These are phyloP conservation scores for Perca fluviatilis DNA, from an alignment of 2,113 vertebrate genomes.

Conservation along the genomic window DNA sequence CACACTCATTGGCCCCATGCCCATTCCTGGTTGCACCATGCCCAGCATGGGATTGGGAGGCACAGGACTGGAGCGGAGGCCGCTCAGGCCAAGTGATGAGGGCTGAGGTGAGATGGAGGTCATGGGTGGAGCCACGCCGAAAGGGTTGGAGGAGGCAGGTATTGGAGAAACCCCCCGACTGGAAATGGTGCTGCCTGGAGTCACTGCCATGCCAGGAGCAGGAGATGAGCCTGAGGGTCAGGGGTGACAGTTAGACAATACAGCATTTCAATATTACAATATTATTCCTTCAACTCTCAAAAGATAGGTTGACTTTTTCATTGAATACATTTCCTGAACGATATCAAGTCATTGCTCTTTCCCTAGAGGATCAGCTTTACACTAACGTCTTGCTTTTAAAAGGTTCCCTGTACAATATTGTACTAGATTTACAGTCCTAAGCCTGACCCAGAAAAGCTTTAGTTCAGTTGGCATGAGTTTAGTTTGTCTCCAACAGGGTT, in stretches of 20 bases:
- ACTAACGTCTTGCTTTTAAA: neutral
- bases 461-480: neutral
- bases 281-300: neutral
- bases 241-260: neutral
- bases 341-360: neutral
- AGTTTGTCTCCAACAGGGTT: neutral
- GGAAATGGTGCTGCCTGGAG: constrained; percentile 80
- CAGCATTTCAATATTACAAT: no score
- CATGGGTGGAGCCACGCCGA: constrained; percentile 77
- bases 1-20: constrained; percentile 82
- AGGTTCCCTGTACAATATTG: neutral
- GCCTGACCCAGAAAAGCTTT: neutral
- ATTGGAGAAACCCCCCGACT: constrained; percentile 84
- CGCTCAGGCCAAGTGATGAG: constrained; percentile 89
- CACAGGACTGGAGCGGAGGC: constrained; percentile 91
- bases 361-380: neutral
- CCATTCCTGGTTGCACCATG: constrained; percentile 82
- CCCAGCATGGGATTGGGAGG: constrained; percentile 87
- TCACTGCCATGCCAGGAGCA: constrained; percentile 81
- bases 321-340: neutral
- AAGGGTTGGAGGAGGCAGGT: constrained; percentile 78
- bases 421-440: neutral
- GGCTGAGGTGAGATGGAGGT: constrained; percentile 81
- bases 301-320: neutral
- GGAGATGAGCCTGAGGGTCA: constrained; percentile 80